A percentile compares a stretch with the other conserved stretches of the same genome.
Evolutionary conservation across 1,140 invertebrate species (phyloP).

Genomic region (Tetramorium simillimum): DNA sequence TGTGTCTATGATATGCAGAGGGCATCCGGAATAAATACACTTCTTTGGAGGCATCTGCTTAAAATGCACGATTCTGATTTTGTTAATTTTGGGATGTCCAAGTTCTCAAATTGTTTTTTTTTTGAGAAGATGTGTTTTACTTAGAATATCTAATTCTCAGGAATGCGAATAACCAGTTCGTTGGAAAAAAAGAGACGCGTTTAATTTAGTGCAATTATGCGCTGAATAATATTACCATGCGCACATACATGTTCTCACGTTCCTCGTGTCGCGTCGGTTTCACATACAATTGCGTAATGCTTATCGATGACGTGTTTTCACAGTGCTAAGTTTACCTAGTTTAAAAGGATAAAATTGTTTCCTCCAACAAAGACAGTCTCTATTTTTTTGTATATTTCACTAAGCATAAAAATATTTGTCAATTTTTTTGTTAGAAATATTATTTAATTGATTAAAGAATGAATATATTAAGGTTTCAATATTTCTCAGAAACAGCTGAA

Average conservation of each 20-base stretch:
- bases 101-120: not conserved
- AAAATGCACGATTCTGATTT: not conserved
- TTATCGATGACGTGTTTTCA: not conserved
- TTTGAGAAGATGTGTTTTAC: not conserved
- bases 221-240: not conserved
- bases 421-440: not conserved
- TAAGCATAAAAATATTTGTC: not conserved
- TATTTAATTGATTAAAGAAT: not conserved
- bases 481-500: not conserved
- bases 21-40: not conserved
- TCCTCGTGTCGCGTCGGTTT: constrained; percentile 14
- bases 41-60: not conserved
- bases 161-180: not conserved
- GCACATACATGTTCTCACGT: not conserved
- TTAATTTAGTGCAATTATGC: not conserved
- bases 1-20: not conserved
- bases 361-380: not conserved
- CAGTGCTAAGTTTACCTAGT: not conserved
- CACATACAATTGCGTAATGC: constrained; percentile 35
- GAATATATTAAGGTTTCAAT: not conserved
- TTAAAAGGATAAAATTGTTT: not conserved
- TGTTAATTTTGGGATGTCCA: not conserved
- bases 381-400: not conserved
- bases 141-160: not conserved
- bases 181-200: not conserved